phyloP scores from a whole-genome alignment of 2,888 invertebrate genomes.

The Corbicula japonica region DNA sequence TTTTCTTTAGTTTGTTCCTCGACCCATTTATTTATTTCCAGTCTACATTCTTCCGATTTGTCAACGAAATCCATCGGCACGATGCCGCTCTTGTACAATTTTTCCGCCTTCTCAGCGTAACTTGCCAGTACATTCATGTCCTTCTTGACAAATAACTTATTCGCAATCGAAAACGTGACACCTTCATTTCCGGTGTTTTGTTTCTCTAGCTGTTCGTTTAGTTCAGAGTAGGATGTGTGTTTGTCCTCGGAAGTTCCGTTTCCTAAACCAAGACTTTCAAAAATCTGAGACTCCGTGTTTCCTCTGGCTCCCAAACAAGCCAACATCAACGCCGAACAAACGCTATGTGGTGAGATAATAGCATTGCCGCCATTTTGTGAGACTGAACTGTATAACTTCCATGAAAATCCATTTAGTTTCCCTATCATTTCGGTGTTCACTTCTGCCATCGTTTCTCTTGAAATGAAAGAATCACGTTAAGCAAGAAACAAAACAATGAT shows the following conservation, averaged over 20 bases:
- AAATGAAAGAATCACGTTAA: too few relatives aligned
- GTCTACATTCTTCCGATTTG: constrained; percentile 83
- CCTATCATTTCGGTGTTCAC: too few relatives aligned
- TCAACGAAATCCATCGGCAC: constrained; percentile 83
- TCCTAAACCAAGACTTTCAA: constrained; percentile 40
- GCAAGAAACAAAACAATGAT: too few relatives aligned
- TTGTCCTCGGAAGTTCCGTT: constrained; percentile 8
- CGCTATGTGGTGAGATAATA: constrained; percentile 71
- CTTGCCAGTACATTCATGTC: constrained; percentile 46
- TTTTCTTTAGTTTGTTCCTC: constrained; percentile 92
- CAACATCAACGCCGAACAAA: constrained; percentile 69
- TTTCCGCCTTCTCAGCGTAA: constrained; percentile 40
- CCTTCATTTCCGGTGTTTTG: constrained; percentile 18
- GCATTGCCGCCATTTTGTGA: constrained; percentile 44
- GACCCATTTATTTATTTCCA: constrained; percentile 93
- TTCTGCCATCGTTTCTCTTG: too few relatives aligned
- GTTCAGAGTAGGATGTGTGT: constrained; percentile 51
- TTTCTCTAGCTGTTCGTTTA: constrained; percentile 42
- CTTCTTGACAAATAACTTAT: constrained; percentile 60
- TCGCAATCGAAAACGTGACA: constrained; percentile 59
- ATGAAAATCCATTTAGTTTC: constrained; percentile 40
- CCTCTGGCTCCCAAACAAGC: constrained; percentile 64
- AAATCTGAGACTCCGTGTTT: constrained; percentile 57
- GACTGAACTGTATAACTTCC: constrained; percentile 17
- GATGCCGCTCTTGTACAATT: constrained; percentile 67